Evolutionary conservation across 1,140 invertebrate genomes (phyloP).

Genomic region (Batillaria attramentaria): DNA sequence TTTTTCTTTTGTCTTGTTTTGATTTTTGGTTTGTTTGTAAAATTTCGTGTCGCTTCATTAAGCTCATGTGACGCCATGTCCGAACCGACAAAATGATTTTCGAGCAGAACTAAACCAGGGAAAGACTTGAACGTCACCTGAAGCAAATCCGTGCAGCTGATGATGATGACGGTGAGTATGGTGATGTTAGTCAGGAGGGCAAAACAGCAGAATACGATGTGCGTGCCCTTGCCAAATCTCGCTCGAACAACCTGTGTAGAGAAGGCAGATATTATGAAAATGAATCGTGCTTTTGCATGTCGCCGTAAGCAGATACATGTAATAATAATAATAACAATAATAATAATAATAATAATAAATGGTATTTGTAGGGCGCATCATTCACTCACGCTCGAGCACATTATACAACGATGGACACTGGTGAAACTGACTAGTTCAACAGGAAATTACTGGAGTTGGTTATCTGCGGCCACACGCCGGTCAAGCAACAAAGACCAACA

Average conservation of each 20-base stretch:
- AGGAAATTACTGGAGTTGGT: too few relatives aligned
- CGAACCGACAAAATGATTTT: conserved; percentile 8
- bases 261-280: background rate
- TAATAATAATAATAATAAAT: conserved; percentile 19
- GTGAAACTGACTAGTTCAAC: too few relatives aligned
- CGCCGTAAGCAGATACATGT: background rate
- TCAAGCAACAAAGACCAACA: too few relatives aligned
- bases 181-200: conserved; percentile 66
- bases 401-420: too few relatives aligned
- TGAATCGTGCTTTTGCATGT: background rate
- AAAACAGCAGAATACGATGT: conserved; percentile 64
- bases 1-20: too few relatives aligned
- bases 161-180: conserved; percentile 52
- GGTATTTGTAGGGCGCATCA: too few relatives aligned
- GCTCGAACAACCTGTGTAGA: conserved; percentile 61
- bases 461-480: too few relatives aligned
- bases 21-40: too few relatives aligned
- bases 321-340: conserved; percentile 8
- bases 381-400: too few relatives aligned
- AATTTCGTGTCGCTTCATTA: too few relatives aligned
- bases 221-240: conserved; percentile 63
- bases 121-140: conserved; percentile 73
- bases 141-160: conserved; percentile 51
- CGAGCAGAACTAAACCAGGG: conserved; percentile 45
- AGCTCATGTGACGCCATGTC: background rate